Percentiles rank a stretch among this genome's conserved stretches.
These are phyloP conservation scores for Sicus ferrugineus DNA, from an alignment of 2,888 invertebrate genomes.

Conservation along the genomic window DNA sequence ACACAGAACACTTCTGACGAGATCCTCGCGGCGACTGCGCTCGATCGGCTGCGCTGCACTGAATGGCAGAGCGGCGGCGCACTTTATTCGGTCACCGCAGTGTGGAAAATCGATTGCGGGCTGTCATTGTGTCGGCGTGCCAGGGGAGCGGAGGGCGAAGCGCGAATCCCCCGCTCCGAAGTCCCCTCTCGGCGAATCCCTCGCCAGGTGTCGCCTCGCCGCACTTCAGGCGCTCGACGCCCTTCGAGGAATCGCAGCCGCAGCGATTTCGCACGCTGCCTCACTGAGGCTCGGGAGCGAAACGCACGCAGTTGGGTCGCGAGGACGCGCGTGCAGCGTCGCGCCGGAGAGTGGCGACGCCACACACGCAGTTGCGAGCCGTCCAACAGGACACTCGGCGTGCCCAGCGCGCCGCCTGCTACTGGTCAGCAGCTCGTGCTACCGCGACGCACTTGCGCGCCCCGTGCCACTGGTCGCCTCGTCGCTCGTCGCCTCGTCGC, in stretches of 20 bases:
- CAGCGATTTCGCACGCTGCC: background rate
- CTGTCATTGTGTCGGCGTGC: too few species aligned
- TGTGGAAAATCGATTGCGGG: too few species aligned
- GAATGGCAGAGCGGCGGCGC: background rate
- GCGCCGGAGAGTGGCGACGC: background rate
- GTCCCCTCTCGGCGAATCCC: background rate
- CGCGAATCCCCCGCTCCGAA: too few species aligned
- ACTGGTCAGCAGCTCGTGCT: conserved; percentile 14
- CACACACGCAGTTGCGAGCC: too few species aligned
- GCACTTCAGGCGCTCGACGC: too few species aligned
- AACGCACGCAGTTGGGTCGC: too few species aligned
- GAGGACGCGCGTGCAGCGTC: too few species aligned
- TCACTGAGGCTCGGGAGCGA: background rate
- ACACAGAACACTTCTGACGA: conserved; percentile 31
- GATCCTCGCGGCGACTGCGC: background rate
- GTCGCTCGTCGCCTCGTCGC: background rate
- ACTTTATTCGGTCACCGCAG: background rate
- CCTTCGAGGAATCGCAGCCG: too few species aligned
- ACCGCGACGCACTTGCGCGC: conserved; percentile 6
- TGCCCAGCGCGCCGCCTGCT: conserved; percentile 7
- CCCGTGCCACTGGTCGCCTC: background rate
- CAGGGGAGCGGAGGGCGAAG: background rate
- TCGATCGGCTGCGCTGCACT: background rate
- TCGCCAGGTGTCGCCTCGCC: background rate
- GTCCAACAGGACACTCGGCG: too few species aligned